These are phyloP conservation scores for Mustelus asterias DNA, from an alignment of 2,113 vertebrate species.

Conservation along the genomic window DNA sequence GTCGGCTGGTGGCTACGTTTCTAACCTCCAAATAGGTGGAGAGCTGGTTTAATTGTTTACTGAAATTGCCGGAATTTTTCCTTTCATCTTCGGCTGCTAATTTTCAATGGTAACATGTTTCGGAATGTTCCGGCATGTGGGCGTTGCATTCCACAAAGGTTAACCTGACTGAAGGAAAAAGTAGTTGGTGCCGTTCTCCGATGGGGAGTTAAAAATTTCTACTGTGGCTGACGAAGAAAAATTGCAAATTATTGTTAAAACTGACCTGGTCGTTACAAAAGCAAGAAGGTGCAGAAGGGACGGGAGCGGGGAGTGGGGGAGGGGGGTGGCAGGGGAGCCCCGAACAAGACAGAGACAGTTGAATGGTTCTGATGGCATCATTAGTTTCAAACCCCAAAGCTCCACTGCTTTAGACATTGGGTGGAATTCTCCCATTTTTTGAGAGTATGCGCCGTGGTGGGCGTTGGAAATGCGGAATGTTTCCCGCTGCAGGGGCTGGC, in stretches of 20 bases:
- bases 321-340: too few relatives aligned
- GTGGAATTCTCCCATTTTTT: not conserved
- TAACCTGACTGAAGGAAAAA: not conserved
- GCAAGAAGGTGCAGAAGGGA: not conserved
- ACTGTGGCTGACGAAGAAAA: not conserved
- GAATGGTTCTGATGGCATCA: not conserved
- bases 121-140: not conserved
- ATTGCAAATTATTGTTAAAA: not conserved
- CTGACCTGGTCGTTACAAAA: not conserved
- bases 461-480: too few relatives aligned
- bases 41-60: constrained; percentile 39
- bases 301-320: too few relatives aligned
- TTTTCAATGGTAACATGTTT: constrained; percentile 38
- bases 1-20: constrained; percentile 35
- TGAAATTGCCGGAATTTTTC: constrained; percentile 40
- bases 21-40: constrained; percentile 32
- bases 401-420: not conserved
- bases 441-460: too few relatives aligned
- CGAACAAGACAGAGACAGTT: not conserved
- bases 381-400: not conserved
- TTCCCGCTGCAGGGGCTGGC: too few relatives aligned
- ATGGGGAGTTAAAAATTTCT: not conserved
- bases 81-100: constrained; percentile 34
- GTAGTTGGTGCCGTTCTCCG: not conserved
- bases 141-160: constrained; percentile 18